Evolutionary conservation across 2,797 vertebrate species (phyloP).

Genomic region (Eurystomus glaucurus): DNA sequence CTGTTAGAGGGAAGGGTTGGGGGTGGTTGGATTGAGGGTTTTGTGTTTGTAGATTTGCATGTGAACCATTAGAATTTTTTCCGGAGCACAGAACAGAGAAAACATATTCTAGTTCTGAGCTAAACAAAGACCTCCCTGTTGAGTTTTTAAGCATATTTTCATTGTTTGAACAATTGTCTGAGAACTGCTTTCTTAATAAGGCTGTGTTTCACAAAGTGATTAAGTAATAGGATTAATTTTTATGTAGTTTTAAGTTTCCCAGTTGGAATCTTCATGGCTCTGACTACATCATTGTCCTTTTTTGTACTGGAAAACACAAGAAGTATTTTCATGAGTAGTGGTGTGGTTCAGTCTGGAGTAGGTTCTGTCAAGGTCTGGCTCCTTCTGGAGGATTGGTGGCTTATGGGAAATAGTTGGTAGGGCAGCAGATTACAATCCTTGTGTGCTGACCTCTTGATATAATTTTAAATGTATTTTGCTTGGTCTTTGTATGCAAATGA

Average conservation of each 20-base stretch:
- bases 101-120: constrained; percentile 40
- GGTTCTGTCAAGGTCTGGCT: not conserved
- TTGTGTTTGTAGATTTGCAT: not conserved
- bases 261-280: not conserved
- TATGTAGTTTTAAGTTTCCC: not conserved
- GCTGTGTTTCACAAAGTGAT: not conserved
- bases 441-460: not conserved
- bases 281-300: not conserved
- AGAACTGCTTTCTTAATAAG: constrained; percentile 38
- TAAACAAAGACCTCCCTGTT: constrained; percentile 79
- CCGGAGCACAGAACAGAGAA: constrained; percentile 57
- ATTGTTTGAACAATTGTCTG: not conserved
- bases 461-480: not conserved
- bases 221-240: constrained; percentile 23
- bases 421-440: not conserved
- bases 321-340: not conserved
- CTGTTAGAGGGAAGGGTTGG: not conserved
- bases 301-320: not conserved
- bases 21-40: not conserved
- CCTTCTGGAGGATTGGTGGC: not conserved
- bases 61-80: constrained; percentile 64
- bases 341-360: not conserved
- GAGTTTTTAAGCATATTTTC: constrained; percentile 24
- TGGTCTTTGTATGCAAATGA: not conserved
- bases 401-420: not conserved